Base-by-base conservation (phyloP, 2,797 vertebrate genomes). In the Okamejei kenojei region DNA sequence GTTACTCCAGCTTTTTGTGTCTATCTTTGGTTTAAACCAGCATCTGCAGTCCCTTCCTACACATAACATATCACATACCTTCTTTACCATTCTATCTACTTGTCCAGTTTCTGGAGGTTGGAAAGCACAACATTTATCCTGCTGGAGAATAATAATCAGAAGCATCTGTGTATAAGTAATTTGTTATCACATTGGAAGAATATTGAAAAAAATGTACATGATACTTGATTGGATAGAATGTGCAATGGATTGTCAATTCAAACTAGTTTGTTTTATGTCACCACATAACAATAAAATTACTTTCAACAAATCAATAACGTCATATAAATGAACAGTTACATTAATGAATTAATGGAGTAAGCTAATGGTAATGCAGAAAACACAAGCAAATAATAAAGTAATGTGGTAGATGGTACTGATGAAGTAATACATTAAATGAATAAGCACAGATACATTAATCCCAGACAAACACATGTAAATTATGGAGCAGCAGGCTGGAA, bases 301-400 rank as follows among this genome's bases (percentile, higher is more conserved):
- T 65, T 29, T 15, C 61, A 88, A 88, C n/a, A 88, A 35, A 88
- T 88, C 84, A 65, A 88, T 65, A 88, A 65, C 19, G 61, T 13
- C 15, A 88, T 61, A 88, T 88, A 65, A 82, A 68, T 15, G 63
- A 86, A 86, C 61, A 65, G 65, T 6, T 65, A 65, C 35, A 86
- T 63, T n/a, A 86, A 86, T n/a, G 54, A 86, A 86, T 61, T 86
- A 86, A 63, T 86, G 6, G 29, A n/a, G 82, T 61, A 86, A 58
- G n/a, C 82, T 32, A 65, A 84, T 7, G 13, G 7, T 29, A 86
- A 86, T 63, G 32, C 32, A 13, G 6, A 17, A 63, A 29, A 65
- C 29, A 86, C 58, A 11, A 63, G 32, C 7, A 13, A 63, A 88
- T 88, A 88, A 65, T 88, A 88, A 88, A 35, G n/a, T 65, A 65